Conservation (phyloP, 1,140 invertebrate genomes). For the Parapsyche elsis region DNA sequence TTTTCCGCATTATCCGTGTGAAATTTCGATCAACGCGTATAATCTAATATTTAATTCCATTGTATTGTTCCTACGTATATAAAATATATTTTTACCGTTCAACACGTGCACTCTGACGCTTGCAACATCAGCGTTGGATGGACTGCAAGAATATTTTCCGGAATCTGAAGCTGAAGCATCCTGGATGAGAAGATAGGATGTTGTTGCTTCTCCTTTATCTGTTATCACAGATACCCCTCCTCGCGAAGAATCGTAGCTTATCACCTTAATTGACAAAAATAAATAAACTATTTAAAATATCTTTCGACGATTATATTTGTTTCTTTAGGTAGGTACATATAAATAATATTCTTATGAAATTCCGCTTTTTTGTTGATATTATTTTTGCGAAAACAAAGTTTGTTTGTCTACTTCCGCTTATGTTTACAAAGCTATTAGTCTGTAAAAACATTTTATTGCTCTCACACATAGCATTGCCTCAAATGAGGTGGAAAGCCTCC, state of each 20-base stretch:
- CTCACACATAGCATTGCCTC: not conserved
- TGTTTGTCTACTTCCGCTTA: not conserved
- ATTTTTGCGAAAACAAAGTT: not conserved
- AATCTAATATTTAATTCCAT: not conserved
- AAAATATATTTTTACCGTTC: conserved; percentile 73
- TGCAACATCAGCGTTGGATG: conserved; percentile 89
- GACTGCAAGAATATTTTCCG: conserved; percentile 90
- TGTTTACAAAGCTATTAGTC: not conserved
- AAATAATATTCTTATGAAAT: too few species aligned
- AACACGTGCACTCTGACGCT: conserved; percentile 89
- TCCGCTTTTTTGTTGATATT: not conserved
- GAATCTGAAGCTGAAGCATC: conserved; percentile 87
- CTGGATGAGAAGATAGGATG: conserved; percentile 89
- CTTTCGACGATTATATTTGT: not conserved
- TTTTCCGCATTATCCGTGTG: not conserved
- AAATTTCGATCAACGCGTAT: not conserved
- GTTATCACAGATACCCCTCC: conserved; percentile 92
- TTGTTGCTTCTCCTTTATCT: conserved; percentile 90
- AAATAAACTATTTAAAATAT: not conserved
- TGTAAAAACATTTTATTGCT: not conserved
- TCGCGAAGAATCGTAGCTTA: conserved; percentile 91
- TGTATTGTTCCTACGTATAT: not conserved
- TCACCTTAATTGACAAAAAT: conserved; percentile 71
- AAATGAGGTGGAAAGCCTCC: not conserved
- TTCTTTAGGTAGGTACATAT: too few species aligned